Conservation (phyloP, 2,797 vertebrate genomes). For the Arnoldichthys spilopterus region DNA sequence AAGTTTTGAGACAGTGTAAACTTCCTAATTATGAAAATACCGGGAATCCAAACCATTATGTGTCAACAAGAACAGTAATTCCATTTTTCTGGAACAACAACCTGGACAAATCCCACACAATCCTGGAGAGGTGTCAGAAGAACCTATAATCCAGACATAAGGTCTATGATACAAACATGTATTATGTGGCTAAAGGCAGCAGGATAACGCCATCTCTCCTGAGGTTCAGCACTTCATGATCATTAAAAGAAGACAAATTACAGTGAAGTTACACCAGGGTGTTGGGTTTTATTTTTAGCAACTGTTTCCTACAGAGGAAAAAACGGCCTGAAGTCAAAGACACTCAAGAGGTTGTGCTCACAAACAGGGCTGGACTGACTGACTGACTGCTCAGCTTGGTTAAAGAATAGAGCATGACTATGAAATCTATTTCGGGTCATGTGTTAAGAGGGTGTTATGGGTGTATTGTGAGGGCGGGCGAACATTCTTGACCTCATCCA, state of each 20-base stretch:
- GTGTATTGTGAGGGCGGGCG: neutral
- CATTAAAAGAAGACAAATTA: slow-evolving; percentile 18
- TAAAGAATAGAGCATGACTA: slow-evolving; percentile 12
- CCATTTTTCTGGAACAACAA: no score
- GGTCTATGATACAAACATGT: no score
- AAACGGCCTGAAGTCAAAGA: neutral
- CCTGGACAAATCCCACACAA: no score
- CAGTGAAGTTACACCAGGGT: neutral
- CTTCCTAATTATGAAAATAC: no score
- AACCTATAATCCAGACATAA: no score
- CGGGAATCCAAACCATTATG: no score
- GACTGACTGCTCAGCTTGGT: neutral
- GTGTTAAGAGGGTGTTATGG: neutral
- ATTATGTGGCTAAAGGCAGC: no score
- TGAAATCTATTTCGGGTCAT: slow-evolving; percentile 14
- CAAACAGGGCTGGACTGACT: neutral
- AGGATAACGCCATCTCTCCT: neutral
- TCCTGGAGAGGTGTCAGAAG: no score
- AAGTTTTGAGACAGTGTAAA: no score
- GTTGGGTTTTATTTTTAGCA: neutral
- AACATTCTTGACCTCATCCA: slow-evolving; percentile 25
- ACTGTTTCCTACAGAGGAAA: slow-evolving; percentile 1
- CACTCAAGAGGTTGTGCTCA: neutral
- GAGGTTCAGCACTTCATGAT: neutral
- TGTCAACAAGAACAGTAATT: no score